Base-by-base conservation (phyloP, 2,888 invertebrate genomes). In the Papilio demoleus region DNA sequence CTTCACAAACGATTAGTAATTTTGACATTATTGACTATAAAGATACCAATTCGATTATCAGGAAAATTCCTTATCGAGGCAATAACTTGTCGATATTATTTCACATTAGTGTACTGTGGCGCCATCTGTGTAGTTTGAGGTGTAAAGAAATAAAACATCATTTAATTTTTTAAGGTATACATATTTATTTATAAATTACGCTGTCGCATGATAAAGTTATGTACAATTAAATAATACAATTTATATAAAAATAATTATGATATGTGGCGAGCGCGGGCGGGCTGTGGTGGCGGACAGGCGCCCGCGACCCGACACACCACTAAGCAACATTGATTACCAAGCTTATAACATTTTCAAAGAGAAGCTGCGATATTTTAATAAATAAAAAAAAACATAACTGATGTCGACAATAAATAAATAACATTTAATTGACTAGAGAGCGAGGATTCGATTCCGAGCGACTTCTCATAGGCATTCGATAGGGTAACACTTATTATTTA, bases 181-280 rank as follows among this genome's bases (percentile, higher is more conserved):
- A 91, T 91, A 92, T 92, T 91, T 92, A 91, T 92, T 92, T 83
- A 87, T 91, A 91, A 91, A 89, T 91, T 89, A 91, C 87, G 87
- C 88, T 83, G 88, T 91, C 90, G 90, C 89, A 86, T 89, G 87
- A 89, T 88, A 89, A 90, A 91, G 90, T 87, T 76, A 68, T 83
- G 88, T 88, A 92, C 92, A 92, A 90, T 90, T 90, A 87, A 89
- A 90, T 89, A 88, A 86, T 89, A 89, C 84, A 88, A 87, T 91
- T 47, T 90, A 88, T 85, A 83, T 87, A 90, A 90, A 91, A 90
- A 89, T 88, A 88, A 85, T 84, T 83, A 84, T 74, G 83, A 85
- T 82, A 75, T 78, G 59, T 27, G 47, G 40, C 65, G 73, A 75
- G 77, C 81, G 50, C 67, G 74, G 73, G 81, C 74, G 78, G 73